Evolutionary conservation across 2,113 vertebrate genomes (phyloP), one percentile per base, ranked within the genome.

Genomic region (Hemiscyllium ocellatum): DNA sequence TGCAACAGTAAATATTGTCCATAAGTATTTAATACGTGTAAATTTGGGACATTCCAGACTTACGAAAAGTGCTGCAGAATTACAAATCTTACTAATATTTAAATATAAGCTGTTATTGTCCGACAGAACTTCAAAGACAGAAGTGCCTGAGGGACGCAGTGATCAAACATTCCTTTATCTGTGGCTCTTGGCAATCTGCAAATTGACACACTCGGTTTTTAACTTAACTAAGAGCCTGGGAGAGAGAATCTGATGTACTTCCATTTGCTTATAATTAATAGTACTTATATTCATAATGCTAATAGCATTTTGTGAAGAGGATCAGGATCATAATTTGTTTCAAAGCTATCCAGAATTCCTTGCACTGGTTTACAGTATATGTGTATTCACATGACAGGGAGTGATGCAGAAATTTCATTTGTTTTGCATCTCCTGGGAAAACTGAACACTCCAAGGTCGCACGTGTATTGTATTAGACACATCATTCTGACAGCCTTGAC

Each of bases 381-480:
- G 61, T 66, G 61, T 37, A 22, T 37, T 90, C 29, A 90, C 29
- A 61, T 42, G 61, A 42, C 87, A 68, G n/a, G 37, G 37, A 66
- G 33, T 37, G 20, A 37, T 93, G 61, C 89, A 37, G n/a, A 66
- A 66, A 66, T 93, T 93, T 68, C 89, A 93, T 66, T 93, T 93
- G 26, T 66, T 83, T 93, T n/a, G 61, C 61, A 37, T 68, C 89
- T 91, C 37, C 89, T 42, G 89, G 61, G 89, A 93, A 47, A 93
- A 66, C n/a, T 19, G 65, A 93, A 93, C 89, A 61, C 52, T 91
- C 52, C 87, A 93, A 93, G 89, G 61, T 93, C 61, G 37, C 89
- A 93, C 3, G 19, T 42, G 61, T 29, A n/a, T 66, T 66, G n/a
- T 20, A 68, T 93, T 68, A 37, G 89, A 66, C 66, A 65, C 87